Evolutionary conservation across 2,888 invertebrate species (phyloP), one percentile per base, ranked within the genome.

Genomic region (Gastrophysa polygoni): DNA sequence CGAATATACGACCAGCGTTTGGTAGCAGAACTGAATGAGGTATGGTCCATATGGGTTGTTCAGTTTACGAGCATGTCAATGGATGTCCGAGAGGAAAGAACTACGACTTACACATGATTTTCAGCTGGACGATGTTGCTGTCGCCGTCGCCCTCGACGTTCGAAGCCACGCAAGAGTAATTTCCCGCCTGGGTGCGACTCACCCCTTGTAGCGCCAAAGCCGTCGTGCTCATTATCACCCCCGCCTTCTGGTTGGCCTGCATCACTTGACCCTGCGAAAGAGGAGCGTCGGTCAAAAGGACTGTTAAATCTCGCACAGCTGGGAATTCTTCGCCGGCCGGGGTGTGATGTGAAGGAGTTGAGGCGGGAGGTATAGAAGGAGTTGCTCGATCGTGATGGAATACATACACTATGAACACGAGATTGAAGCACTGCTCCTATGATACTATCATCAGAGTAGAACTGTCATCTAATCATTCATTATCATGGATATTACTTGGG

Each of bases 141-240:
- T 89, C 89, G 8, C 95, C 95, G 73, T 95, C 95, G 0, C 95
- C 95, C 81, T 95, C 95, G 11, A 94, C 93, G 78, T 96, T 95
- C 51, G 93, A 93, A 1, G 94, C 95, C 20, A 92, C 90, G 81
- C 95, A 95, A 32, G 91, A 89, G 81, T 95, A 95, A 82, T 91
- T 91, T 54, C 95, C 95, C 1, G 93, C 91, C 78, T 93, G 93
- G 70, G 87, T 88, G 72, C 91, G 86, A 61, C 89, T 89, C 44
- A 95, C 92, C 55, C 87, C 88, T 80, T 93, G 93, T 65, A 95
- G 83, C 0, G 92, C 95, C 70, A 95, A 82, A 78, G 91, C 90
- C 61, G 91, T 90, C 74, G 90, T 90, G 74, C 92, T 93, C 64
- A 94, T 91, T 77, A 95, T 93, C 44, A 95, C 89, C n/a, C 94